Conservation (phyloP, 2,797 vertebrate species). For the Brachyalestes nurse region DNA sequence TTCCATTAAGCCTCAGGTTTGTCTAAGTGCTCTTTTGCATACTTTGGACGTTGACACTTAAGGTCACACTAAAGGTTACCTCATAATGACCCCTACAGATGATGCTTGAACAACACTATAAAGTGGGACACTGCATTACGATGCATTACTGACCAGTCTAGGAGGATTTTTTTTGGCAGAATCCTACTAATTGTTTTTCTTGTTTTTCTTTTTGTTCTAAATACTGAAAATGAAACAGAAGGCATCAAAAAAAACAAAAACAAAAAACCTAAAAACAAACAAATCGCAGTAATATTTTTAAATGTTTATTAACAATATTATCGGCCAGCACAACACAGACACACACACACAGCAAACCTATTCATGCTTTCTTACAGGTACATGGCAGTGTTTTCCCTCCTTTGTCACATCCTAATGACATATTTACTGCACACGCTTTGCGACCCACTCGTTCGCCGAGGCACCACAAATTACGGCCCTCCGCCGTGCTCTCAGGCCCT, state of each 20-base stretch:
- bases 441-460: slow-evolving; percentile 31
- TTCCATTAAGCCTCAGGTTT: no score
- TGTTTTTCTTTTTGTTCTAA: no score
- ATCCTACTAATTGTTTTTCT: no score
- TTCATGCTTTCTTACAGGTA: background rate
- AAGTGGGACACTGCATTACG: background rate
- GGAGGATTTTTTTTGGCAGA: no score
- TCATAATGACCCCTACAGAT: no score
- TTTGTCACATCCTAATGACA: slow-evolving; percentile 48
- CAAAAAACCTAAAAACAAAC: background rate
- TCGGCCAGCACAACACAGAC: background rate
- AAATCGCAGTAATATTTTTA: background rate
- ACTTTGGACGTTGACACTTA: no score
- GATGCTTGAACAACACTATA: no score
- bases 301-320: background rate
- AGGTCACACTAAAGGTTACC: no score
- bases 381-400: slow-evolving; percentile 38
- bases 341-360: background rate
- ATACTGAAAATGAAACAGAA: no score
- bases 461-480: slow-evolving; percentile 48
- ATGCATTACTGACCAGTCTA: no score
- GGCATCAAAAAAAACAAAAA: no score
- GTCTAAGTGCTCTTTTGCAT: no score
- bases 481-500: slow-evolving; percentile 33
- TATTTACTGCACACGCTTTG: slow-evolving; percentile 47